phyloP scores from a whole-genome alignment of 1,140 invertebrate species.

The Brachionus sp. region DNA sequence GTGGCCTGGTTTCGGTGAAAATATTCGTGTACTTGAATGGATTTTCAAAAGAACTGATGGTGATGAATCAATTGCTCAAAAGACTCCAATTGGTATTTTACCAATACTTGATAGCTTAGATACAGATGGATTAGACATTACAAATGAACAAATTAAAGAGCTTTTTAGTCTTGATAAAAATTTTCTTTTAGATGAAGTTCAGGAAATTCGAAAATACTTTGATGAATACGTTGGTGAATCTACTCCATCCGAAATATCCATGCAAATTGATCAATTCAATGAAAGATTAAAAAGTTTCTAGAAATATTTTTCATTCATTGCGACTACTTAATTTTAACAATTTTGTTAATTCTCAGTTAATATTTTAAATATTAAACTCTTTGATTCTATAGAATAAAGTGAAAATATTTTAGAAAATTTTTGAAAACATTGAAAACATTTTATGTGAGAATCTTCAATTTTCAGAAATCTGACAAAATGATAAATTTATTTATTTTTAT shows the following conservation, averaged over 20 bases:
- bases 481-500: no score
- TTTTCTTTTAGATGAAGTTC: slow-evolving; percentile 85
- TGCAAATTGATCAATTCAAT: slow-evolving; percentile 72
- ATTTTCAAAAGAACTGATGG: slow-evolving; percentile 74
- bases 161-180: slow-evolving; percentile 80
- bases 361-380: no score
- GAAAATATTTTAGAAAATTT: no score
- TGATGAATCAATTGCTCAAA: slow-evolving; percentile 62
- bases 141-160: slow-evolving; percentile 69
- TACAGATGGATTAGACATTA: slow-evolving; percentile 67
- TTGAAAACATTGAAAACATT: no score
- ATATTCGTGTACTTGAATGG: slow-evolving; percentile 92
- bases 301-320: neutral
- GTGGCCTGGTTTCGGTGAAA: slow-evolving; percentile 97
- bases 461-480: no score
- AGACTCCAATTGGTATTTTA: slow-evolving; percentile 55
- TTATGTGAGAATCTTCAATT: no score
- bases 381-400: no score
- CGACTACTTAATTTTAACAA: neutral
- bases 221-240: slow-evolving; percentile 82
- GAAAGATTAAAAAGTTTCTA: slow-evolving; percentile 61
- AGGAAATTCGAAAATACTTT: slow-evolving; percentile 81
- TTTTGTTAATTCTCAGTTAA: no score
- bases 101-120: slow-evolving; percentile 64
- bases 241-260: slow-evolving; percentile 71